These are phyloP conservation scores for Astur gentilis DNA, from an alignment of 2,113 vertebrate genomes.

Conservation along the genomic window DNA sequence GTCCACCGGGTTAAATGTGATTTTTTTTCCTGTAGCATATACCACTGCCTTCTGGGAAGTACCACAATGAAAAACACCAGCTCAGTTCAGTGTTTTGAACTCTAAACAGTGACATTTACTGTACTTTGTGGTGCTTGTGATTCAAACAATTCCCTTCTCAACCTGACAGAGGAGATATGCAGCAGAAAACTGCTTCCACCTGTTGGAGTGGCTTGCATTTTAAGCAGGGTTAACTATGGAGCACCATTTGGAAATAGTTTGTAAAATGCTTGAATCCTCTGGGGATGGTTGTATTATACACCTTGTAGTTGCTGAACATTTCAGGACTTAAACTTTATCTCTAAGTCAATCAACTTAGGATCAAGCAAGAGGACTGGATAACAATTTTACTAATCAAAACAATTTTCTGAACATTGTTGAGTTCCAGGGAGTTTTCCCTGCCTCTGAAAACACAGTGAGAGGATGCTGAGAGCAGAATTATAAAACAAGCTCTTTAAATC, in stretches of 20 bases:
- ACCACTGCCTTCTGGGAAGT: neutral
- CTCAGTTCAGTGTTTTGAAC: conserved; percentile 21
- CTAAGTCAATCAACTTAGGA: conserved; percentile 59
- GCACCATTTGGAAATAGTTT: conserved; percentile 76
- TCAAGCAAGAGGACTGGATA: conserved; percentile 58
- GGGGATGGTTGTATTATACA: conserved; percentile 13
- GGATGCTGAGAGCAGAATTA: neutral
- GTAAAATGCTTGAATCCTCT: conserved; percentile 60
- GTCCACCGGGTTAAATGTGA: neutral
- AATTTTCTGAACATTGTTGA: conserved; percentile 60
- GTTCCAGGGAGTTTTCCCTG: conserved; percentile 30
- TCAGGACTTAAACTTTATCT: conserved; percentile 69
- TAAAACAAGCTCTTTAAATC: conserved; percentile 21
- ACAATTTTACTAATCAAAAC: conserved; percentile 68
- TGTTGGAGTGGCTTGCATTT: conserved; percentile 62
- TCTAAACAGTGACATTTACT: neutral
- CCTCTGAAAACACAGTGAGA: conserved; percentile 26
- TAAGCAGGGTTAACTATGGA: conserved; percentile 67
- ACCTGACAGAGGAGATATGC: conserved; percentile 34
- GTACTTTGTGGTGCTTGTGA: neutral
- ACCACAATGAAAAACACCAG: neutral
- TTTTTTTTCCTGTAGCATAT: neutral
- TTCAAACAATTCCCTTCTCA: conserved; percentile 37
- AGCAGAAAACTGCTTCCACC: conserved; percentile 68
- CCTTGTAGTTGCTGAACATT: conserved; percentile 58